Percentiles rank a stretch among this genome's conserved stretches.
These are phyloP conservation scores for Cossypha niveicapilla DNA, from an alignment of 2,797 vertebrate species.

Conservation along the genomic window DNA sequence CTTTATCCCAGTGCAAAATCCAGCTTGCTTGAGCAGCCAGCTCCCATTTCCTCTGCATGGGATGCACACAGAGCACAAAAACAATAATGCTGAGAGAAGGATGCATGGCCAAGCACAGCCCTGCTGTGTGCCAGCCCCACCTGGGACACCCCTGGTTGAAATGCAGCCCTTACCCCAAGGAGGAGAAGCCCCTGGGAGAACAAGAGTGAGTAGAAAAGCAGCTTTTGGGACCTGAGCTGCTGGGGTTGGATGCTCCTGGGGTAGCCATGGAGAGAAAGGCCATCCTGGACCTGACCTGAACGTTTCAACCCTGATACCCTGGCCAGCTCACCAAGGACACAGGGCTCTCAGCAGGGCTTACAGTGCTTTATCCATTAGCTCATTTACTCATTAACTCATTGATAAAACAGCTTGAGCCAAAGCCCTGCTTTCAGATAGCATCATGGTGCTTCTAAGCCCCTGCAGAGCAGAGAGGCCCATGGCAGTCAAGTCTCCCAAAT, in stretches of 20 bases:
- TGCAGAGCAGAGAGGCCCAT: background rate
- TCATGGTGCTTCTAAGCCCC: accelerated
- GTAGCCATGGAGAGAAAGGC: background rate
- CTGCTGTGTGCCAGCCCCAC: background rate
- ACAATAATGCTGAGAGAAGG: background rate
- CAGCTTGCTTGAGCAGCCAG: background rate
- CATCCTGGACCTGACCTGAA: background rate
- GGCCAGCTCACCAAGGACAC: background rate
- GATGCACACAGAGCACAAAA: background rate
- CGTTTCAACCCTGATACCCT: background rate
- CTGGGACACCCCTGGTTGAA: background rate
- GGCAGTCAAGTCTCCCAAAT: background rate
- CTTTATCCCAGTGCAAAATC: background rate
- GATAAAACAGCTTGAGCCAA: background rate
- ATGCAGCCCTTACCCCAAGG: accelerated
- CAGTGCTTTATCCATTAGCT: background rate
- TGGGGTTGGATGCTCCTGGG: background rate
- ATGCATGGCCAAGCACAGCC: accelerated
- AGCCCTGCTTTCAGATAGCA: background rate
- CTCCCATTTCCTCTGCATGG: background rate
- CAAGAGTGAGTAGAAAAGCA: background rate
- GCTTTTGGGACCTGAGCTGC: background rate
- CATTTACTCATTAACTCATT: background rate
- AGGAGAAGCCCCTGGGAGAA: background rate
- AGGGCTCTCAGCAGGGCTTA: background rate